These are phyloP conservation scores for Austrofundulus limnaeus DNA, from an alignment of 2,113 vertebrate genomes.

Conservation along the genomic window DNA sequence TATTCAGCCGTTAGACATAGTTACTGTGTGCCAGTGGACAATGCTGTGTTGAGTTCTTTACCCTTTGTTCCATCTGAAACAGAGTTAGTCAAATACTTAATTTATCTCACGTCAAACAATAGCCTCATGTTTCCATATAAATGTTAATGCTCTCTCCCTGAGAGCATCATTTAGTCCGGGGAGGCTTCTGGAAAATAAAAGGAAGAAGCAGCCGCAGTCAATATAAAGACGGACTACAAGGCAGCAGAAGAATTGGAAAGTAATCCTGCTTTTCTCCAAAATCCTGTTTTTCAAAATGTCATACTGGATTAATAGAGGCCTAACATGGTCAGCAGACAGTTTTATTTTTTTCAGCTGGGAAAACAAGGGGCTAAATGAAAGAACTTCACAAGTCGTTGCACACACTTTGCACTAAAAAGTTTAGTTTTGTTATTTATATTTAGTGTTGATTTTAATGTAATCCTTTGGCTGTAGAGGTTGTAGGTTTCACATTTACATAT, in stretches of 20 bases:
- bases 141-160: constrained; percentile 72
- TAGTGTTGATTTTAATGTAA: neutral
- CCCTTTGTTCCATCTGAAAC: constrained; percentile 62
- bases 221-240: constrained; percentile 38
- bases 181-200: constrained; percentile 31
- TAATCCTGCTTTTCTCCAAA: constrained; percentile 66
- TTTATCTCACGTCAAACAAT: constrained; percentile 69
- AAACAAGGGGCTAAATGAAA: constrained; percentile 18
- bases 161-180: constrained; percentile 27
- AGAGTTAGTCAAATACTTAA: constrained; percentile 65
- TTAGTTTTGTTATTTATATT: neutral
- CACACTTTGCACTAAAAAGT: neutral
- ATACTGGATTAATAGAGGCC: constrained; percentile 60
- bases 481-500: too few relatives aligned
- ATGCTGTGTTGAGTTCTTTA: constrained; percentile 34
- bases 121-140: constrained; percentile 72
- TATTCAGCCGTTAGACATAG: constrained; percentile 48
- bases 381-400: constrained; percentile 1
- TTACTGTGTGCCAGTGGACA: constrained; percentile 44
- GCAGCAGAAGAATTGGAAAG: constrained; percentile 36
- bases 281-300: constrained; percentile 68
- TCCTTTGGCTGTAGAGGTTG: too few relatives aligned
- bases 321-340: constrained; percentile 34
- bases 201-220: constrained; percentile 31
- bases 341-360: constrained; percentile 22